Evolutionary conservation across 1,140 invertebrate genomes (phyloP).

Genomic region (Drosophila lacteicornis): DNA sequence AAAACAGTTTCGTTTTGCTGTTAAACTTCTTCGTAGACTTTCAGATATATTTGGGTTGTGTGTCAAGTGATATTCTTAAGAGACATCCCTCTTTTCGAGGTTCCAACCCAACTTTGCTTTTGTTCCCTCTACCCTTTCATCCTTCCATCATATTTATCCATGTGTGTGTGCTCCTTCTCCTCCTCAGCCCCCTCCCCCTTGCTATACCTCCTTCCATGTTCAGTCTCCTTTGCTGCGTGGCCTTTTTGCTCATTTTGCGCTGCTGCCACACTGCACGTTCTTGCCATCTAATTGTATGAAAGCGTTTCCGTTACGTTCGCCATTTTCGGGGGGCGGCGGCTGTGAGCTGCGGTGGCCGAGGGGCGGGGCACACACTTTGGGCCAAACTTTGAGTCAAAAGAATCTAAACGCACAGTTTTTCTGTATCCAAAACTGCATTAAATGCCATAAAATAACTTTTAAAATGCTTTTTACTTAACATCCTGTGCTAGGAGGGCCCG

Average conservation of each 20-base stretch:
- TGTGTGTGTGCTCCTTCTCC: neutral
- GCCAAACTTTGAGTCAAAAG: slow-evolving; percentile 74
- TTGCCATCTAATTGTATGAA: slow-evolving; percentile 79
- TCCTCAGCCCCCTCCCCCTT: neutral
- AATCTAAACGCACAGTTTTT: slow-evolving; percentile 83
- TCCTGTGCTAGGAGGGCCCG: slow-evolving; percentile 52
- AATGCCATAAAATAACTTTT: slow-evolving; percentile 85
- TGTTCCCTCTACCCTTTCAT: neutral
- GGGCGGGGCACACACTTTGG: slow-evolving; percentile 8
- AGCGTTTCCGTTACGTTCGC: slow-evolving; percentile 81
- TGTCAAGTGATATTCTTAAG: neutral
- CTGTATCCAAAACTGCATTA: slow-evolving; percentile 84
- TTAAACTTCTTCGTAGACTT: no score
- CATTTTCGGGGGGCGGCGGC: slow-evolving; percentile 58
- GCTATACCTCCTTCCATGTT: neutral
- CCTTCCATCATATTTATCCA: neutral
- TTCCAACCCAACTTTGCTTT: neutral
- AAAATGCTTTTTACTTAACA: slow-evolving; percentile 84
- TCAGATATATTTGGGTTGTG: no score
- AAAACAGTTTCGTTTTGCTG: no score
- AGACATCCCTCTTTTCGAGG: neutral
- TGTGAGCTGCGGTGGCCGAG: neutral
- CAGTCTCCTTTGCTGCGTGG: neutral
- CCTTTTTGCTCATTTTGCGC: slow-evolving; percentile 28
- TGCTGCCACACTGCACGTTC: slow-evolving; percentile 63